phyloP scores from a whole-genome alignment of 2,797 vertebrate genomes.

The Steatocranus sp. region DNA sequence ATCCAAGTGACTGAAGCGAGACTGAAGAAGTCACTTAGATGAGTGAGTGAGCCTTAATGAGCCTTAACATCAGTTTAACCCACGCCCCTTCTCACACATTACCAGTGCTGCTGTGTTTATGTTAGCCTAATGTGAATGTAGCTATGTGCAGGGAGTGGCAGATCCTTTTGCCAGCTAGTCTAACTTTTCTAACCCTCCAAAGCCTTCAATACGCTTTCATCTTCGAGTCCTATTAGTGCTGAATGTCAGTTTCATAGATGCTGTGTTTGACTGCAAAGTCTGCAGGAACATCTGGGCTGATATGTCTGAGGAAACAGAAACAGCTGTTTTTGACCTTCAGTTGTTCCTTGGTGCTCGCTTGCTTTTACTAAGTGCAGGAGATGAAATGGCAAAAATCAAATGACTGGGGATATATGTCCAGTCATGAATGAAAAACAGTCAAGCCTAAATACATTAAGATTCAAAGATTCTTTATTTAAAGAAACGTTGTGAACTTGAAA shows the following conservation, averaged over 20 bases:
- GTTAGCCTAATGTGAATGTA: neutral
- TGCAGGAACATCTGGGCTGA: neutral
- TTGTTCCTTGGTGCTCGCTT: neutral
- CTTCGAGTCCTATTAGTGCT: neutral
- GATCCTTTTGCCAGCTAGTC: neutral
- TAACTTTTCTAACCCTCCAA: neutral
- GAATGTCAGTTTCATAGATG: neutral
- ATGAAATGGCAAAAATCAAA: neutral
- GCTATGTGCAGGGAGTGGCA: neutral
- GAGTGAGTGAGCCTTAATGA: neutral
- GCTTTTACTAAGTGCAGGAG: neutral
- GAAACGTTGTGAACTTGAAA: neutral
- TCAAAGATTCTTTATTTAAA: neutral
- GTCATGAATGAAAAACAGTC: neutral
- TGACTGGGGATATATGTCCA: neutral
- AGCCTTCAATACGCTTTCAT: neutral
- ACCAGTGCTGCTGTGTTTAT: neutral
- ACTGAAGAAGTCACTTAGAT: neutral
- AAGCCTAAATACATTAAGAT: neutral
- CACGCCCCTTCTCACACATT: neutral
- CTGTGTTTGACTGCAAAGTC: neutral
- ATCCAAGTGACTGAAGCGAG: neutral
- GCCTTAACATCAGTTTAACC: neutral
- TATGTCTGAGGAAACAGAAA: neutral
- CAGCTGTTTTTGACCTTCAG: neutral